Evolutionary conservation across 2,113 vertebrate genomes (phyloP).

Genomic region (Charadrius vociferus): DNA sequence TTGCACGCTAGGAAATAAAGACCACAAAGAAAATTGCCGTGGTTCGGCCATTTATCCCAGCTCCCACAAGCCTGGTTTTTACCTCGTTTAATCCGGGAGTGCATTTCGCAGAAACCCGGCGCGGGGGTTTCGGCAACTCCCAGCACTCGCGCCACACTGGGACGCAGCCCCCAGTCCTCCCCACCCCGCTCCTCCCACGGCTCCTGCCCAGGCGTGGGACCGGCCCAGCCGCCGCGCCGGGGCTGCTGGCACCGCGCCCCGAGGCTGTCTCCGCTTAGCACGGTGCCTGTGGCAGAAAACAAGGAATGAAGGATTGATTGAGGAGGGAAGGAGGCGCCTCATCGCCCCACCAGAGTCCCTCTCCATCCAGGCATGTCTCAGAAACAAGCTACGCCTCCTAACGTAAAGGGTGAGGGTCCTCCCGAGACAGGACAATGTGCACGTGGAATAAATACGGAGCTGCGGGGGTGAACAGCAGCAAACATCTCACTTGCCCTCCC

Average conservation of each 20-base stretch:
- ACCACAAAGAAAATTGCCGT: background rate
- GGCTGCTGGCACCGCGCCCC: background rate
- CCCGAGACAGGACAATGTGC: fast-evolving
- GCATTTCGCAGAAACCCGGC: background rate
- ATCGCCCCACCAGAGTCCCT: background rate
- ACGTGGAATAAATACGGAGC: fast-evolving
- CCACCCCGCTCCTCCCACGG: background rate
- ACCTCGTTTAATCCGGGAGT: background rate
- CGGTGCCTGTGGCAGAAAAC: background rate
- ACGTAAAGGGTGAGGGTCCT: background rate
- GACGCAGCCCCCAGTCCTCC: background rate
- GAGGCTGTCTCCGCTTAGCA: background rate
- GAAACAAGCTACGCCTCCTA: background rate
- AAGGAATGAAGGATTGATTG: background rate
- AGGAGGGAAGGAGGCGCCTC: background rate
- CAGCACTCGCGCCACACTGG: fast-evolving
- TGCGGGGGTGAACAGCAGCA: background rate
- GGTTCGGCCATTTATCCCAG: fast-evolving
- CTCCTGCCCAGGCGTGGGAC: background rate
- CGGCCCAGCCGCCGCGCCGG: background rate
- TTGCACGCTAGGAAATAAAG: background rate
- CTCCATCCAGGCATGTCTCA: background rate
- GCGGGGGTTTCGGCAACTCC: background rate
- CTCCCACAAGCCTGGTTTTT: background rate
- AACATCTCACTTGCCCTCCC: background rate